Conservation (phyloP, 2,797 vertebrate genomes). For the Myotis planiceps region DNA sequence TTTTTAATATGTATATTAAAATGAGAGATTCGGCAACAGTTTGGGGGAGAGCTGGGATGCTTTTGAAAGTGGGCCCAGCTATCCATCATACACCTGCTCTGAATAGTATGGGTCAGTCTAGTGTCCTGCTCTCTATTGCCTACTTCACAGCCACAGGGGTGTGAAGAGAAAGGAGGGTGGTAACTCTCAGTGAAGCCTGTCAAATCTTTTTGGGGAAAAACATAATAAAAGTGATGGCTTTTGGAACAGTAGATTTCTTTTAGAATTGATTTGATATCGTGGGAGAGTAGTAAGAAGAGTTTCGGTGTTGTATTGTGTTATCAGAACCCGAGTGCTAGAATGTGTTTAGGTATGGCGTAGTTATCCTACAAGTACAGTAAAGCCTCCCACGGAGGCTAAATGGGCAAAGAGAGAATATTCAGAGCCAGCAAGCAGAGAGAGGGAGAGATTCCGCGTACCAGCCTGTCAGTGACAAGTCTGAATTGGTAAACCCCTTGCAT, state of each 20-base stretch:
- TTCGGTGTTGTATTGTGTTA: background rate
- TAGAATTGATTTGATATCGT: background rate
- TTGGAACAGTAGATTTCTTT: background rate
- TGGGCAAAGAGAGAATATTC: background rate
- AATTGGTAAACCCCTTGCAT: background rate
- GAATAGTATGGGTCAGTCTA: conserved; percentile 72
- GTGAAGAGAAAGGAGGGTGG: background rate
- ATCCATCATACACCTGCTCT: conserved; percentile 77
- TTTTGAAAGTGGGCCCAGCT: conserved; percentile 75
- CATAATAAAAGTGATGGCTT: background rate
- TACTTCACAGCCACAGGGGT: background rate
- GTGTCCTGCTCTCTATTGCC: background rate
- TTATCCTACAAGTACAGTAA: background rate
- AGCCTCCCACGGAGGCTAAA: background rate
- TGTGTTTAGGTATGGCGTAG: background rate
- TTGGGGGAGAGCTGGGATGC: conserved; percentile 67
- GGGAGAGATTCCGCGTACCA: background rate
- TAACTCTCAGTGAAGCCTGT: background rate
- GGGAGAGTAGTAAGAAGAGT: background rate
- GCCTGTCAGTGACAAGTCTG: background rate
- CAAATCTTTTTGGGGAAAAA: background rate
- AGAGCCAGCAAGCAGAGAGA: background rate
- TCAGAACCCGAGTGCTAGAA: background rate
- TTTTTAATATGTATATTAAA: conserved; percentile 74
- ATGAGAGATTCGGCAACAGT: conserved; percentile 74